A percentile compares a stretch with the other conserved stretches of the same genome.
These are phyloP conservation scores for Cynopterus sphinx DNA, from an alignment of 2,797 vertebrate species.

Conservation along the genomic window DNA sequence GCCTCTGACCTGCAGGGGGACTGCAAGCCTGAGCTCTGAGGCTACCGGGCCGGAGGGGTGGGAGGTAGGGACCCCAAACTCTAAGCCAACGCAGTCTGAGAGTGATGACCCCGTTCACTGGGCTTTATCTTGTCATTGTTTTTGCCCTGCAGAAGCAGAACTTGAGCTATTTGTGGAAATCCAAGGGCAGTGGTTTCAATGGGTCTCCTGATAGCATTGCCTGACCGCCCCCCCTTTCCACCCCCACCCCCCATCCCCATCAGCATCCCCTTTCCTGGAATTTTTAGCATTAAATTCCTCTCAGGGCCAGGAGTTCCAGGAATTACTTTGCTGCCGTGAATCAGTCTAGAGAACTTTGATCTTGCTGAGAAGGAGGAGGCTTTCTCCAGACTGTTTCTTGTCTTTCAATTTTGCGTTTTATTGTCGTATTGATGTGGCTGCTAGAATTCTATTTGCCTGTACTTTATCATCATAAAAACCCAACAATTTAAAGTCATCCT, in stretches of 20 bases:
- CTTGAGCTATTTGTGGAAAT: neutral
- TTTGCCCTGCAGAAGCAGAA: neutral
- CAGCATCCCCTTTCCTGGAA: neutral
- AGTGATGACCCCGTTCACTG: neutral
- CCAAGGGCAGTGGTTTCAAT: neutral
- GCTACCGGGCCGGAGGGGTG: fast-evolving
- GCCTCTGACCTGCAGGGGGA: neutral
- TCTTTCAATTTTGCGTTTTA: neutral
- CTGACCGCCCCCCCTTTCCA: neutral
- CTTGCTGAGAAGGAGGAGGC: neutral
- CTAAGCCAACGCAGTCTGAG: neutral
- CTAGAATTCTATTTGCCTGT: neutral
- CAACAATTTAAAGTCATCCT: neutral
- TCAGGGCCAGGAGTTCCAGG: neutral
- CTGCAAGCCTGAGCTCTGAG: neutral
- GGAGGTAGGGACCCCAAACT: neutral
- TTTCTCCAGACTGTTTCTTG: neutral
- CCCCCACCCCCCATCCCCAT: fast-evolving
- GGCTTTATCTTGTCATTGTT: neutral
- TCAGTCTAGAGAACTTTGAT: neutral
- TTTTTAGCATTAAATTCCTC: neutral
- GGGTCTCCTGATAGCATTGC: neutral
- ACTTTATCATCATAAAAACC: neutral
- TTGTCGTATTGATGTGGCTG: neutral
- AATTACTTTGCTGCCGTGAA: neutral